Percentiles rank a stretch among this genome's conserved stretches.
These are phyloP conservation scores for Holcopasites calliopsidis DNA, from an alignment of 1,140 invertebrate species.

Conservation along the genomic window DNA sequence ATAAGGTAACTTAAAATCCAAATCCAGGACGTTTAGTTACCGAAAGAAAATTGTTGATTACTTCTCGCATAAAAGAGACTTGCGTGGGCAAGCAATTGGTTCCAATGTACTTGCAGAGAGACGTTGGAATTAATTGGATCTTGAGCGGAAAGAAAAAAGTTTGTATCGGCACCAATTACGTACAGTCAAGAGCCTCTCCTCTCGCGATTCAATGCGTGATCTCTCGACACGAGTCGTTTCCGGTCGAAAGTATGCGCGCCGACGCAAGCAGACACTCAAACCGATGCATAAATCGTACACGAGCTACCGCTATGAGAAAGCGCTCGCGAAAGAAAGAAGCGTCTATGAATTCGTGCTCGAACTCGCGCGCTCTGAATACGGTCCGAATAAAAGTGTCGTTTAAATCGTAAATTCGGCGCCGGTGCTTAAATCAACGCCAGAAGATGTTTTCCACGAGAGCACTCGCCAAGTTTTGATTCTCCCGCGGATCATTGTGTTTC, in stretches of 20 bases:
- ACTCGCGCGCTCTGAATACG: slow-evolving; percentile 32
- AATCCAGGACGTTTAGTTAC: too few relatives aligned
- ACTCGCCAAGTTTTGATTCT: slow-evolving; percentile 18
- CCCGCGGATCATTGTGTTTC: slow-evolving; percentile 6
- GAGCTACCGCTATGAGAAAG: slow-evolving; percentile 37
- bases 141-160: neutral
- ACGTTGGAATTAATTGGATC: neutral
- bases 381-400: slow-evolving; percentile 46
- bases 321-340: slow-evolving; percentile 47
- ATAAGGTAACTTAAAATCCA: too few relatives aligned
- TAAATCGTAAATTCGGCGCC: slow-evolving; percentile 52
- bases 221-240: neutral
- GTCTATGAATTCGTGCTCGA: slow-evolving; percentile 47
- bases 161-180: slow-evolving; percentile 6
- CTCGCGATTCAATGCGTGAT: slow-evolving; percentile 27
- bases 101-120: too few relatives aligned
- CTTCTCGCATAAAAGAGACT: too few relatives aligned
- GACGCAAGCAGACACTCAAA: slow-evolving; percentile 40
- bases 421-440: slow-evolving; percentile 42
- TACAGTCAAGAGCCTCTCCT: neutral
- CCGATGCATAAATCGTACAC: slow-evolving; percentile 45
- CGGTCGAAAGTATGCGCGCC: too few relatives aligned
- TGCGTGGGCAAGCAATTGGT: too few relatives aligned
- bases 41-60: too few relatives aligned
- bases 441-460: slow-evolving; percentile 44